These are phyloP conservation scores for Molossus alvarezi DNA, from an alignment of 2,797 vertebrate genomes.

Conservation along the genomic window DNA sequence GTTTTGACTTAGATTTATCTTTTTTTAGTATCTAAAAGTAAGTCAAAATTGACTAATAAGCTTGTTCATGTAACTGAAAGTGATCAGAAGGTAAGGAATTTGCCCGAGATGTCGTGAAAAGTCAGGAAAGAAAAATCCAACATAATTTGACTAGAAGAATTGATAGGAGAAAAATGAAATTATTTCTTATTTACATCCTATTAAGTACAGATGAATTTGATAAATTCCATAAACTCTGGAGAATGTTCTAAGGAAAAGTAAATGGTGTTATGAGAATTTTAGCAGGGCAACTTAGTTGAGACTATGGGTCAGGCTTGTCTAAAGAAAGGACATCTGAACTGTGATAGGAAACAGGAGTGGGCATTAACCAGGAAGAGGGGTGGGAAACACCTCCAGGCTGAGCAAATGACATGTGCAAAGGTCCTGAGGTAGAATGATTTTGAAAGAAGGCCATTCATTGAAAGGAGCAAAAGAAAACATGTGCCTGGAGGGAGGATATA, in stretches of 20 bases:
- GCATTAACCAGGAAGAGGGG: background rate
- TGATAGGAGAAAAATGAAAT: background rate
- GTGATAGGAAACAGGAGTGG: background rate
- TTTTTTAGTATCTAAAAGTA: conserved; percentile 26
- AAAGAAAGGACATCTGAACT: background rate
- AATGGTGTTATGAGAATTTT: background rate
- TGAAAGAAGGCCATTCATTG: background rate
- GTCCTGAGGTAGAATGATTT: background rate
- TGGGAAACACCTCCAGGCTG: background rate
- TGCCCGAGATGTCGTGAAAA: background rate
- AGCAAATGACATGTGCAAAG: background rate
- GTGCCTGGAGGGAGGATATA: background rate
- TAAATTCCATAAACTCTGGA: background rate
- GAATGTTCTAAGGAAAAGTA: background rate
- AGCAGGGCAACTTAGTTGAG: background rate
- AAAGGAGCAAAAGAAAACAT: background rate
- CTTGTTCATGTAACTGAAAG: background rate
- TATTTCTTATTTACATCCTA: background rate
- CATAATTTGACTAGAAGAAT: background rate
- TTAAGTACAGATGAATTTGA: background rate
- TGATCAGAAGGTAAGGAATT: conserved; percentile 29
- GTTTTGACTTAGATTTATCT: background rate
- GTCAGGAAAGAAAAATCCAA: background rate
- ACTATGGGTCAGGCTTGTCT: background rate
- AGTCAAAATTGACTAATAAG: conserved; percentile 15